Evolutionary conservation across 2,888 invertebrate species (phyloP).

Genomic region (Cantharis lateralis): DNA sequence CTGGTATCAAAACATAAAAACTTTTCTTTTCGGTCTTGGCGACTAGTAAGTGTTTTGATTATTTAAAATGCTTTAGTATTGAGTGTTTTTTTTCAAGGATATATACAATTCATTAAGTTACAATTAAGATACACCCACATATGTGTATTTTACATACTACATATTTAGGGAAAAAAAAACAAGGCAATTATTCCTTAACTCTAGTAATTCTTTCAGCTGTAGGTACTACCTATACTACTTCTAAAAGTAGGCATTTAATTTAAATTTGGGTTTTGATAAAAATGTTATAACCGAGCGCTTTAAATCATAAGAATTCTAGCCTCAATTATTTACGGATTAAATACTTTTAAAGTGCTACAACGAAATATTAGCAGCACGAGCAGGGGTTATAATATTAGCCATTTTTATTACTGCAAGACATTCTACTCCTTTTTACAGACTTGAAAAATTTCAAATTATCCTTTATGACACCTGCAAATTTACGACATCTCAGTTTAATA

Average conservation of each 20-base stretch:
- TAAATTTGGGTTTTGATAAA: neutral
- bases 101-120: too few relatives aligned
- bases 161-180: too few relatives aligned
- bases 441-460: neutral
- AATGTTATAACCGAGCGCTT: neutral
- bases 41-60: neutral
- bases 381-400: neutral
- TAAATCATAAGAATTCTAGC: neutral
- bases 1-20: neutral
- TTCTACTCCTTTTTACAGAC: neutral
- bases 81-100: too few relatives aligned
- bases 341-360: neutral
- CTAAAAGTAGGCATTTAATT: neutral
- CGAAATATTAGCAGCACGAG: neutral
- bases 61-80: too few relatives aligned
- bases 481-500: neutral
- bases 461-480: neutral
- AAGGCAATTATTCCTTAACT: too few relatives aligned
- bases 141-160: too few relatives aligned
- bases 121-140: too few relatives aligned
- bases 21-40: neutral
- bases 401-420: neutral
- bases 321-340: neutral
- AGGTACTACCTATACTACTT: too few relatives aligned
- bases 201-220: too few relatives aligned